Base-by-base conservation (phyloP, 2,888 invertebrate genomes). In the Stenodera caucasica region DNA sequence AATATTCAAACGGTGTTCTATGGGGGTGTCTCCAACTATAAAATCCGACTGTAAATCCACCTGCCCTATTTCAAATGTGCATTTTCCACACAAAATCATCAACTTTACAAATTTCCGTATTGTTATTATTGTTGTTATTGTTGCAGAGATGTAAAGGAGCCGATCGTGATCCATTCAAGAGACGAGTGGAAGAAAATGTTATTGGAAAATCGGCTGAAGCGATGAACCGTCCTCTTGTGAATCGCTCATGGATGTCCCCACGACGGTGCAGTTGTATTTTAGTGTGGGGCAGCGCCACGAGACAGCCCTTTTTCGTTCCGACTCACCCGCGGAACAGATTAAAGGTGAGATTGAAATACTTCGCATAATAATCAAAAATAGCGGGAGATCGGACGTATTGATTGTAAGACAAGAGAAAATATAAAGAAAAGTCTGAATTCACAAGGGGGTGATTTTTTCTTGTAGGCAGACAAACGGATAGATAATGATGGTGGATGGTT, bases 211-310 rank as follows among this genome's bases (percentile, higher is more conserved):
- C 5, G 81, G 61, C 84, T 84, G 76, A 83, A 84, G 81, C 81
- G 84, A 83, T 73, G 82, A 85, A 55, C 83, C 83, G 71, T 78
- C 81, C 67, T 78, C 78, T 61, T 78, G 81, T 68, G 79, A 78
- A 67, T 79, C 82, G 69, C 76, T 67, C 58, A 79, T 82, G 69
- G 83, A 83, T 49, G 82, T 81, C 66, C 77, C 84, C 70, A 81
- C 84, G 69, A 81, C 82, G 66, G 85, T 80, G 70, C 77, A 75
- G 74, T 76, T 80, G 71, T 78, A 75, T 69, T 81, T 81, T 73
- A 77, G 76, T 77, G 80, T 80, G 78, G 81, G 81, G 74, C 75
- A 75, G 76, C 77, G 80, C 77, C 77, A 77, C 76, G 81, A 81
- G 74, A 75, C 75, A 70, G 80, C 81, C 73, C 77, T 78, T 62